phyloP scores from a whole-genome alignment of 2,888 invertebrate genomes.

The Cryptus armator region DNA sequence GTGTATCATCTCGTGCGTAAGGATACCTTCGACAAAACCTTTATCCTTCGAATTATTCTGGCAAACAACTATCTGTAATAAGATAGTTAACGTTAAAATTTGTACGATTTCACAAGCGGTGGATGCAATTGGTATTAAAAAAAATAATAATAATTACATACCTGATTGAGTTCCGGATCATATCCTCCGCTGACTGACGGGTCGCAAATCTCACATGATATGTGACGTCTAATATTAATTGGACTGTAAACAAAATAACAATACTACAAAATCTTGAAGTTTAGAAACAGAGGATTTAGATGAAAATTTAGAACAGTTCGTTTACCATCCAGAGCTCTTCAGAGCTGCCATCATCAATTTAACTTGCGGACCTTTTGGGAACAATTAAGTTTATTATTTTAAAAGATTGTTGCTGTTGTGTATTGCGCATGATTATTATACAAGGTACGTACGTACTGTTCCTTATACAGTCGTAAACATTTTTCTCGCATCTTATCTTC shows the following conservation, averaged over 20 bases:
- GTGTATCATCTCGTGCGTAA: conserved; percentile 97
- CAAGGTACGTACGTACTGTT: conserved; percentile 86
- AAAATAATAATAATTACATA: conserved; percentile 72
- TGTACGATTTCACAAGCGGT: background rate
- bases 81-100: background rate
- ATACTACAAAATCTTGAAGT: conserved; percentile 8
- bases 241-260: conserved; percentile 87
- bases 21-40: conserved; percentile 91
- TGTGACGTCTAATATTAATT: conserved; percentile 94
- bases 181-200: conserved; percentile 95
- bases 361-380: conserved; percentile 89
- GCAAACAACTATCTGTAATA: conserved; percentile 93
- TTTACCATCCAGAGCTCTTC: conserved; percentile 92
- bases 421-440: background rate
- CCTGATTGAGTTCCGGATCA: conserved; percentile 93
- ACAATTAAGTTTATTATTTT: conserved; percentile 40
- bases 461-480: conserved; percentile 91
- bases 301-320: background rate
- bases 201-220: conserved; percentile 96
- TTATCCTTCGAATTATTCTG: conserved; percentile 92
- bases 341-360: conserved; percentile 95
- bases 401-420: conserved; percentile 12
- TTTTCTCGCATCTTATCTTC: conserved; percentile 92
- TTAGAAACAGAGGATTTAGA: too few species aligned
- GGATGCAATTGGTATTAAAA: too few species aligned